Evolutionary conservation across 2,113 vertebrate genomes (phyloP).

Genomic region (Lamprotornis superbus): DNA sequence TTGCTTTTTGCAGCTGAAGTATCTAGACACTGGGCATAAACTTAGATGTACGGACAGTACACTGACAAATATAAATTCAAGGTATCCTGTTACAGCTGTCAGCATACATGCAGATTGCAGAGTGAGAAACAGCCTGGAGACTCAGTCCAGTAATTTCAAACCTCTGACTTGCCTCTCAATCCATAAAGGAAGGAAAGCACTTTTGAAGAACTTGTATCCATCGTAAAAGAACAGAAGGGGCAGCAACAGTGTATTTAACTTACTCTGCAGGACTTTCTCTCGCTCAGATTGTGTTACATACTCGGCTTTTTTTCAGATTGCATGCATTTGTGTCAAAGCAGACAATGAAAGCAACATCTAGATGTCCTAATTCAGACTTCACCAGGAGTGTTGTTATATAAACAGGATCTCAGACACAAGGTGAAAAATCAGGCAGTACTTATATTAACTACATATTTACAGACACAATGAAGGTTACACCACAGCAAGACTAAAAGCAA

Average conservation of each 20-base stretch:
- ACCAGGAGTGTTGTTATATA: neutral
- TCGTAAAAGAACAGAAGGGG: neutral
- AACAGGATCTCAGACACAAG: neutral
- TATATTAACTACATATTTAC: neutral
- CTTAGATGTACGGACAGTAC: neutral
- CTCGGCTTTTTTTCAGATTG: neutral
- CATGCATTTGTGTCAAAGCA: neutral
- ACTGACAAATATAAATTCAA: constrained; percentile 4
- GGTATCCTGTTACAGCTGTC: constrained; percentile 30
- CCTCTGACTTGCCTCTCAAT: neutral
- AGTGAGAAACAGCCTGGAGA: neutral
- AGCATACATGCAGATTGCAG: neutral
- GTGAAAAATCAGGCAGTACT: neutral
- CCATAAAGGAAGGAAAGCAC: neutral
- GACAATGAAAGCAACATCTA: neutral
- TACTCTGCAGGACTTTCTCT: neutral
- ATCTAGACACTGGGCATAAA: neutral
- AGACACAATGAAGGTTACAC: neutral
- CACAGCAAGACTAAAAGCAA: neutral
- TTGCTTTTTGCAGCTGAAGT: neutral
- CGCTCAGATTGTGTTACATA: neutral
- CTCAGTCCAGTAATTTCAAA: neutral
- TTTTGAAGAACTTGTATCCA: neutral
- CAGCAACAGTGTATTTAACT: neutral
- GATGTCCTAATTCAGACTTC: neutral